Evolutionary conservation across 2,888 invertebrate species (phyloP), one percentile per base, ranked within the genome.

Genomic region (Scaptodrosophila latifasciaeformis): DNA sequence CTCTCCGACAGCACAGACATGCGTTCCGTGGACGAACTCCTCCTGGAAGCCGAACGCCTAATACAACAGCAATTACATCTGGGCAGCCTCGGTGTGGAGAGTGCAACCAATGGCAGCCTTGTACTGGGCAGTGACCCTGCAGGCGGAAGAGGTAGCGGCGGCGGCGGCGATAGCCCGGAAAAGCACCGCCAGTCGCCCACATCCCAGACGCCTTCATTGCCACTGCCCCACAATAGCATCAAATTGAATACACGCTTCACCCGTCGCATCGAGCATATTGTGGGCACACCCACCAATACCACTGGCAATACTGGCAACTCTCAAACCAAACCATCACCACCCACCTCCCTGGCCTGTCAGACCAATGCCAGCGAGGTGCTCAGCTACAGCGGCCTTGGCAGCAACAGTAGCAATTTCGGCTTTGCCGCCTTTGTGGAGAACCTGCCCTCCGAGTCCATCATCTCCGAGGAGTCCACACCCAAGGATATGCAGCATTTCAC

Each of bases 11-110:
- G 84, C 54, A 80, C 79, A 1, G 88, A 87, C 27, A 88, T 88
- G 54, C 87, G 89, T 35, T 88, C 88, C 78, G 88, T 90, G 4
- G 90, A 90, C 59, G 90, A 90, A 57, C 87, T 90, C 35, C 85
- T 90, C 65, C 87, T 87, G 59, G 90, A 90, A 70, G 90, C 89
- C 1, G 90, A 90, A 74, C 85, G 87, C 40, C 82, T 90, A 15
- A 78, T 86, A 27, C 81, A 82, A 13, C 82, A 85, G 53, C 85
- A 85, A 48, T 30, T 76, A 40, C 67, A 71, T 15, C 49, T 75
- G 19, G 71, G 78, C 18, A 54, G 55, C 0, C 19, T 61, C 7
- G 44, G 24, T 6, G 43, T 17, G 17, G 37, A 40, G 39, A 40
- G 59, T 55, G 42, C 49, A 19, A 34, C 2, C 0, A 13, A 12